Evolutionary conservation across 2,113 vertebrate species (phyloP).

Genomic region (Chloroceryle aenea): DNA sequence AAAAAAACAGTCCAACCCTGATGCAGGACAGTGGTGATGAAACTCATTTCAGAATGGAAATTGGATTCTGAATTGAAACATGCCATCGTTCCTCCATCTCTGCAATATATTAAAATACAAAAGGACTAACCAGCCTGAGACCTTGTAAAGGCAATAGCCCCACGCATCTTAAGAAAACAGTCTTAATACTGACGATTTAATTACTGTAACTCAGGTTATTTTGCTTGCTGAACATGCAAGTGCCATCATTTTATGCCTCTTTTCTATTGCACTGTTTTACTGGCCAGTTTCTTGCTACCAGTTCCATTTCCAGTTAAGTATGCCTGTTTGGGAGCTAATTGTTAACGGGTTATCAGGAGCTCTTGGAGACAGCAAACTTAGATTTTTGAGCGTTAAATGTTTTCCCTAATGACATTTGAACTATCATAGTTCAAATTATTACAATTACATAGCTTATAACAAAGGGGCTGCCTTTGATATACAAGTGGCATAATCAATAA

Average conservation of each 20-base stretch:
- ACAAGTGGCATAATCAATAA: conserved; percentile 64
- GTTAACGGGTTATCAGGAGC: conserved; percentile 34
- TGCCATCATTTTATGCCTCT: background rate
- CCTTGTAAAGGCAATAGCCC: background rate
- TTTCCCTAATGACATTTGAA: conserved; percentile 52
- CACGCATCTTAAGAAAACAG: background rate
- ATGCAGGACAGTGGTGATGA: background rate
- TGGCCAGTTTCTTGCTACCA: background rate
- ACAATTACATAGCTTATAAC: no score
- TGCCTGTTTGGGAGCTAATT: conserved; percentile 9
- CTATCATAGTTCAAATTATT: no score
- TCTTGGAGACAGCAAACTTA: conserved; percentile 16
- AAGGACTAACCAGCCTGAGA: background rate
- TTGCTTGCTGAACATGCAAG: background rate
- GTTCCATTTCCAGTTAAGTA: conserved; percentile 14
- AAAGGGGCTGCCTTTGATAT: conserved; percentile 43
- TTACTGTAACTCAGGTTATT: background rate
- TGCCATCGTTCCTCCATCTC: background rate
- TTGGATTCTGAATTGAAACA: background rate
- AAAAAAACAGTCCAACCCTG: background rate
- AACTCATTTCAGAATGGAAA: conserved; percentile 6
- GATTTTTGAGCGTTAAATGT: conserved; percentile 45
- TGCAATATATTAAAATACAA: background rate
- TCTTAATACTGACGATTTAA: background rate
- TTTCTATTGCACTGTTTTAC: background rate